Conservation (phyloP, 2,113 vertebrate genomes). For the Psettodes erumei region DNA sequence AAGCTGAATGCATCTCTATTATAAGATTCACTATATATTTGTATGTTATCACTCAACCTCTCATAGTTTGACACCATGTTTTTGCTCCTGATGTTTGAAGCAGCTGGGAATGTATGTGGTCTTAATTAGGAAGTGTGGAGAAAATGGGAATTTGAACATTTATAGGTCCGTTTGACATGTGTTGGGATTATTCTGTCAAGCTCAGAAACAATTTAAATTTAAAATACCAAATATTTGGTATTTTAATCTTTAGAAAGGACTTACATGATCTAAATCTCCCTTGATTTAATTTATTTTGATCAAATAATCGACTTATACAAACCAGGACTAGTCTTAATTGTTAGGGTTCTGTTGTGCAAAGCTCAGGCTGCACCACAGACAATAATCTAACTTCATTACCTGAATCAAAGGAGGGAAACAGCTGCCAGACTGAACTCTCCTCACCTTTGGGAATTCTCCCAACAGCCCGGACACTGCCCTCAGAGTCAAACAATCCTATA, state of each 20-base stretch:
- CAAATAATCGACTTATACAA: neutral
- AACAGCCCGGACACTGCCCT: neutral
- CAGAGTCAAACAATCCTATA: neutral
- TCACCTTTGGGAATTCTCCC: constrained; percentile 10
- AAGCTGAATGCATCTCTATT: neutral
- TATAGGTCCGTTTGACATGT: too few relatives aligned
- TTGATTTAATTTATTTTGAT: neutral
- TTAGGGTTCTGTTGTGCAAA: neutral
- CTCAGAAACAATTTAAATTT: too few relatives aligned
- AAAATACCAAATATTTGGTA: neutral
- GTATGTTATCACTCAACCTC: neutral
- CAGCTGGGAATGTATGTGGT: neutral
- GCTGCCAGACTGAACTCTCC: constrained; percentile 16
- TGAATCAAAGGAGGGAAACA: constrained; percentile 22
- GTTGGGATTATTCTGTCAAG: neutral
- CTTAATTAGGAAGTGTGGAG: neutral
- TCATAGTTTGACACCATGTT: neutral
- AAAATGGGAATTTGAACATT: neutral
- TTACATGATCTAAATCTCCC: neutral
- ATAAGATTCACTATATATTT: neutral
- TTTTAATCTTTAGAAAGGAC: neutral
- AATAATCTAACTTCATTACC: constrained; percentile 28
- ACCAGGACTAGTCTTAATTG: neutral
- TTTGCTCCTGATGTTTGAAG: neutral
- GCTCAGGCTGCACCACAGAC: neutral